Evolutionary conservation across 2,888 invertebrate genomes (phyloP).

Genomic region (Zootermopsis nevadensis): DNA sequence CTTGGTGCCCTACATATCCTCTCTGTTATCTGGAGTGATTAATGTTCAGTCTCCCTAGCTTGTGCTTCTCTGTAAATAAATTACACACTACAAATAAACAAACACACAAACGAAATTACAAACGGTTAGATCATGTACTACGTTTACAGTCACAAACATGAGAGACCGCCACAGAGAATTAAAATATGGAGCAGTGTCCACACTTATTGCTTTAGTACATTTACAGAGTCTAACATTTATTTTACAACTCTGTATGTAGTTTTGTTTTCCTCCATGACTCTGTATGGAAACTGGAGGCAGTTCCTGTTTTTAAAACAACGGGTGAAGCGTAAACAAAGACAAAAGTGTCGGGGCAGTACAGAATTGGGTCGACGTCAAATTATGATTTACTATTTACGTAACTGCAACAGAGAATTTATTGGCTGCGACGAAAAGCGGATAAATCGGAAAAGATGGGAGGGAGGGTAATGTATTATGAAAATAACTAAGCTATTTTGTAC

Average conservation of each 20-base stretch:
- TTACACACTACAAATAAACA: constrained; percentile 40
- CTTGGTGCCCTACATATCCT: constrained; percentile 23
- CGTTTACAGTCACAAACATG: background rate
- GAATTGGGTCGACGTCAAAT: background rate
- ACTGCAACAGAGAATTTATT: background rate
- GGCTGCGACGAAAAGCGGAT: background rate
- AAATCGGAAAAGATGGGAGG: background rate
- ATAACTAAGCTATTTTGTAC: background rate
- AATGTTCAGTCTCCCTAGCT: constrained; percentile 31
- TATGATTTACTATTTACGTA: background rate
- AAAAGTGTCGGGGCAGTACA: background rate
- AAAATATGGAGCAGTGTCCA: background rate
- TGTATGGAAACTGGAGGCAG: background rate
- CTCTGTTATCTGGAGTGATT: constrained; percentile 31
- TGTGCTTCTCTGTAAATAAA: constrained; percentile 34
- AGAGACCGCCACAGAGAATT: background rate
- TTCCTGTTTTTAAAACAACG: background rate
- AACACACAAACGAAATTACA: background rate
- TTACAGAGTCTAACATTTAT: background rate
- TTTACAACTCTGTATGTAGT: background rate
- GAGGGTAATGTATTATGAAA: constrained; percentile 16
- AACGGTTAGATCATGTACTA: background rate
- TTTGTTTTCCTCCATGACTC: background rate
- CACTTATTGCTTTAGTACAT: background rate
- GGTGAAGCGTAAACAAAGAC: background rate